Evolutionary conservation across 2,797 vertebrate genomes (phyloP).

Genomic region (Alauda arvensis): DNA sequence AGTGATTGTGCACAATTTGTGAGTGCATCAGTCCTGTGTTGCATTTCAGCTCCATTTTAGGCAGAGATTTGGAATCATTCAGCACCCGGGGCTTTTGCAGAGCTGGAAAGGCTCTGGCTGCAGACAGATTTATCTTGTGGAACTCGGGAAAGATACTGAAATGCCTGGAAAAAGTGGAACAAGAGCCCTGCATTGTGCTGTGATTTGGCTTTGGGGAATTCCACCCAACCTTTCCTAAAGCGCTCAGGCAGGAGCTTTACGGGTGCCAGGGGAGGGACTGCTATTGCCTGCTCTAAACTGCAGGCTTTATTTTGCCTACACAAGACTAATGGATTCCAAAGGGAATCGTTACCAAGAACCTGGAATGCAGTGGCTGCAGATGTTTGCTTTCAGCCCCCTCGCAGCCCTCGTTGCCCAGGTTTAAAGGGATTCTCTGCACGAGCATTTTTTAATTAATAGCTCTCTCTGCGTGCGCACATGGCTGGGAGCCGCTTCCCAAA

Average conservation of each 20-base stretch:
- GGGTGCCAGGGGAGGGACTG: background rate
- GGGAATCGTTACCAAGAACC: slow-evolving; percentile 56
- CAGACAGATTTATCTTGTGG: background rate
- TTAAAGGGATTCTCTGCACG: slow-evolving; percentile 13
- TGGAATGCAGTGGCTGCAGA: slow-evolving; percentile 40
- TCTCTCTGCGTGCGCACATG: background rate
- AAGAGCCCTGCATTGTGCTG: background rate
- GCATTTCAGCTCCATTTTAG: background rate
- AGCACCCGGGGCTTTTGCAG: background rate
- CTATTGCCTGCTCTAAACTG: slow-evolving; percentile 38
- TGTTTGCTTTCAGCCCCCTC: slow-evolving; percentile 30
- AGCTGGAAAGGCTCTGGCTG: background rate
- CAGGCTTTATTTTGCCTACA: slow-evolving; percentile 51
- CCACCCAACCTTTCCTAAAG: slow-evolving; percentile 3
- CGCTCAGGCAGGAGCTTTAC: slow-evolving; percentile 31
- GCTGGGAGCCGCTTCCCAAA: background rate
- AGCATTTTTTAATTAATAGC: slow-evolving; percentile 42
- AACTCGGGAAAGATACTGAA: background rate
- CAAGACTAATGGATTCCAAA: slow-evolving; percentile 54
- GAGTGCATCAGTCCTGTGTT: accelerated
- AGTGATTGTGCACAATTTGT: too few species aligned
- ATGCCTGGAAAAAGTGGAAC: background rate
- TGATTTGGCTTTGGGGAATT: slow-evolving; percentile 35
- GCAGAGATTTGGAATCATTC: background rate
- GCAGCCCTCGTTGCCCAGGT: background rate